phyloP scores from a whole-genome alignment of 2,888 invertebrate species.

The Spilosoma lubricipeda region DNA sequence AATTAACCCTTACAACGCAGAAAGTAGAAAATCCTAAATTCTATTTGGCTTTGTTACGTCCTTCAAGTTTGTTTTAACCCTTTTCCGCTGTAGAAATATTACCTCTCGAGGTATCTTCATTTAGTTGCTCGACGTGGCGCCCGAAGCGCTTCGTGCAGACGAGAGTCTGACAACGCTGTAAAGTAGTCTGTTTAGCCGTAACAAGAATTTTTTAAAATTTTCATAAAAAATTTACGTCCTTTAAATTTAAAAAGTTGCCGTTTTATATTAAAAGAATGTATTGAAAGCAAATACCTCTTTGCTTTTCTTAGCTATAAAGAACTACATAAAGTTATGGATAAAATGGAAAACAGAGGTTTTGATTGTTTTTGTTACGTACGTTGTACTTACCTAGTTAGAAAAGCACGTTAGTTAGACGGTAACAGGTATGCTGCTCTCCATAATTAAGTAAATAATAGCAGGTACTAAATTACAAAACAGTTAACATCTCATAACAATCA shows the following conservation, averaged over 20 bases:
- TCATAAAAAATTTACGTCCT: neutral
- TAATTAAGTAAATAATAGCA: no score
- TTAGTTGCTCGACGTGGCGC: constrained; percentile 14
- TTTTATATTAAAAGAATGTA: neutral
- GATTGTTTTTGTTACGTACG: no score
- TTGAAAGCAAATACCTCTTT: neutral
- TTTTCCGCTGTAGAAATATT: constrained; percentile 16
- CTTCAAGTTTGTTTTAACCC: constrained; percentile 20
- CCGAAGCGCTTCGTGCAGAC: constrained; percentile 29
- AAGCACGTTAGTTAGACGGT: no score
- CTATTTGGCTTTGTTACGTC: constrained; percentile 15
- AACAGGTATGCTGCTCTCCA: no score
- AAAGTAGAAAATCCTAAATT: neutral
- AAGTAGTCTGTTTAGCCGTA: constrained; percentile 6
- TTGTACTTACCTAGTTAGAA: no score
- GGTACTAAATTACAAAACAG: no score
- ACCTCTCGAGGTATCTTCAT: constrained; percentile 17
- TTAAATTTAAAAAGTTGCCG: neutral
- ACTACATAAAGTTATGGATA: neutral
- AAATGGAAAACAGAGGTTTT: no score
- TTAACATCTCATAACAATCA: no score
- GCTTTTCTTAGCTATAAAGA: neutral
- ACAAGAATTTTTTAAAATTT: constrained; percentile 2
- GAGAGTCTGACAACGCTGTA: constrained; percentile 33
- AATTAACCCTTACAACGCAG: neutral